Conservation (phyloP, 2,113 vertebrate species). For the Sorex fumeus region DNA sequence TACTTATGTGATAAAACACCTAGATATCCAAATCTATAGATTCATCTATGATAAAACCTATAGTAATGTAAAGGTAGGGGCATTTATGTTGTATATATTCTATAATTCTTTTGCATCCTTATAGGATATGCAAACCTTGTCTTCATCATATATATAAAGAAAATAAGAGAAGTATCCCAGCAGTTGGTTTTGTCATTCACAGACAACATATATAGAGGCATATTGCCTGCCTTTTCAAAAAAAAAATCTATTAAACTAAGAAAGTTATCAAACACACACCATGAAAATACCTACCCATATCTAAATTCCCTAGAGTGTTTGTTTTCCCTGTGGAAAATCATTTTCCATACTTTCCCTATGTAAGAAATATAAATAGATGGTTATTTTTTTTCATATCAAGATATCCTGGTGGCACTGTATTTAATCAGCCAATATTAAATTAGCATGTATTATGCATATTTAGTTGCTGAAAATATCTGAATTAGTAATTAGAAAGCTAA, state of each 20-base stretch:
- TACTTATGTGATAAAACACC: neutral
- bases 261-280: neutral
- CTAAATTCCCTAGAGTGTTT: neutral
- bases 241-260: neutral
- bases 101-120: neutral
- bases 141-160: neutral
- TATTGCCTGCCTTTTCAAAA: neutral
- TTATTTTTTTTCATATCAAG: neutral
- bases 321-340: neutral
- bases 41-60: neutral
- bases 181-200: neutral
- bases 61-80: neutral
- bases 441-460: neutral
- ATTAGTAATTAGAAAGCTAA: neutral
- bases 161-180: neutral
- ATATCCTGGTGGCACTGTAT: neutral
- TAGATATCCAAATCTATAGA: neutral
- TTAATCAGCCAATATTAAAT: slow-evolving; percentile 15
- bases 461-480: slow-evolving; percentile 42
- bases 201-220: neutral
- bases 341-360: neutral
- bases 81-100: neutral
- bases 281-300: neutral
- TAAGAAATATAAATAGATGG: neutral
- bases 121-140: neutral